Evolutionary conservation across 1,140 invertebrate species (phyloP).

Genomic region (Brachionus calyciflorus): DNA sequence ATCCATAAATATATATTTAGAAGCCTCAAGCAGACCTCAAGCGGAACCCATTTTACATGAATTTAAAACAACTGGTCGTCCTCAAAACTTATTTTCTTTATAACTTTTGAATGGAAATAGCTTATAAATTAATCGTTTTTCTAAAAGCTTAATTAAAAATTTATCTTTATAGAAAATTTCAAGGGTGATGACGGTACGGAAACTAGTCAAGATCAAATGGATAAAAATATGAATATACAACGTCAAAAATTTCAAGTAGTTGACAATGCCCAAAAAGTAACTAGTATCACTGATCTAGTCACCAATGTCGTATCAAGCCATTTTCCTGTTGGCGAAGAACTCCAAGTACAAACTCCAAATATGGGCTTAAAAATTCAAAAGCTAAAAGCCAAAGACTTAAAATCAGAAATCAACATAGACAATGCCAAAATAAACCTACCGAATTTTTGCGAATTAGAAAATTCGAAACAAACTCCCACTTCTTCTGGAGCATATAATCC

Average conservation of each 20-base stretch:
- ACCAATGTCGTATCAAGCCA: background rate
- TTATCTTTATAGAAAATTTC: conserved; percentile 17
- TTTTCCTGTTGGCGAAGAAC: background rate
- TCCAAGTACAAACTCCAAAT: background rate
- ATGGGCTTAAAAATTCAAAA: background rate
- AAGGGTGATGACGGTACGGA: conserved; percentile 3
- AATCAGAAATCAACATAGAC: background rate
- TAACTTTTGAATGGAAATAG: no score
- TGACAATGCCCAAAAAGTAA: conserved; percentile 2
- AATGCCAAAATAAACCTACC: background rate
- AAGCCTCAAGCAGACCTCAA: no score
- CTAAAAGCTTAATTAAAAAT: no score
- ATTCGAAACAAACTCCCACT: background rate
- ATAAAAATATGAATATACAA: conserved; percentile 21
- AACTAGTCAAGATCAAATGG: background rate
- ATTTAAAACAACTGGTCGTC: no score
- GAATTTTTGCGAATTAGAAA: background rate
- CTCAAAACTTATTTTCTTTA: no score
- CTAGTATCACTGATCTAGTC: background rate
- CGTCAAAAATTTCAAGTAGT: background rate
- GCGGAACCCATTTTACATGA: no score
- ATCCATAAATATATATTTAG: no score
- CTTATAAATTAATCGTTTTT: no score
- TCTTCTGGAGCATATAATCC: background rate
- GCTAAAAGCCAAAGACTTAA: background rate